Base-by-base conservation (phyloP, 1,140 invertebrate species). In the Hylyphantes graminicola region DNA sequence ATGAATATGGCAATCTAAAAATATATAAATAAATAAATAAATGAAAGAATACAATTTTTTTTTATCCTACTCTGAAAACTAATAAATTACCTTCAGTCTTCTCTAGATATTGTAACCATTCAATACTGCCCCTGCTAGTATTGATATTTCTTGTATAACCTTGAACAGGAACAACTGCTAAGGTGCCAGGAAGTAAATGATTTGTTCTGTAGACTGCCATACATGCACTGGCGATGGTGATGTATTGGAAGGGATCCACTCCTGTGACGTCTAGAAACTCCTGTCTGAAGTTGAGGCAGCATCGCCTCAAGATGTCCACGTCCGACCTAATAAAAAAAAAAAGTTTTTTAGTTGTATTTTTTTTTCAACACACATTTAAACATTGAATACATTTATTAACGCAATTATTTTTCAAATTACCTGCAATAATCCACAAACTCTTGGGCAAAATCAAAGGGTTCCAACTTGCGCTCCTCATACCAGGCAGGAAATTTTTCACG, bases 81-180 rank as follows among this genome's bases (percentile, higher is more conserved):
- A 35, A 35, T 35, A 8, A 50, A 86, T 70, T 7, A 55, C 53
- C 15, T 81, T 19, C 2, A n/a, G 17, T 15, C 19, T 81, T 11
- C 11, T 19, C n/a, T 51, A 82, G n/a, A 15, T 75, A 86, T 15
- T 63, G 19, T 61, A 86, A 70, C 86, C 78, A 11, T 19, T 63
- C 61, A 5, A 63, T 9, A 9, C n/a, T 8, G 2, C 9, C 61
- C 12, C 17, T 10, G 21, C 35, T 82, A 9, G 48, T 65, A 54
- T 61, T 85, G n/a, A n/a, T 7, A 61, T 64, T 35, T 35, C 53
- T 48, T 50, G 3, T n/a, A 35, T 86, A 86, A 9, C 86, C 86
- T 7, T 50, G 35, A 11, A 65, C 50, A n/a, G 84, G 86, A n/a
- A 86, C 68, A 11, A 86, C 73, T 13, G 63, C 75, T 57, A n/a